phyloP scores from a whole-genome alignment of 2,888 invertebrate genomes.

The Drosophila tripunctata region DNA sequence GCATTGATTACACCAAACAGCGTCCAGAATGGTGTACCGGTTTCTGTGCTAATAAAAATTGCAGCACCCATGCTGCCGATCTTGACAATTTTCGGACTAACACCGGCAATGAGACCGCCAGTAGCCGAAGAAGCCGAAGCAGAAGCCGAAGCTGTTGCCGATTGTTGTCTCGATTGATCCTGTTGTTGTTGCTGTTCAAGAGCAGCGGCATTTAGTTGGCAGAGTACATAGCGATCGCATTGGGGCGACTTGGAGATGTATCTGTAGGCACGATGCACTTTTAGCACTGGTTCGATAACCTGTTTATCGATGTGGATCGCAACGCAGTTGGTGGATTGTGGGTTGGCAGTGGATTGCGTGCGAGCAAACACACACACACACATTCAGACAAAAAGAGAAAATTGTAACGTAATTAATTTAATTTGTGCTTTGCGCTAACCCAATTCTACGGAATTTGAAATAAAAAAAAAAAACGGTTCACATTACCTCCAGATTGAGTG shows the following conservation, averaged over 20 bases:
- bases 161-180: slow-evolving; percentile 81
- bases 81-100: slow-evolving; percentile 90
- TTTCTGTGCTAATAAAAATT: slow-evolving; percentile 90
- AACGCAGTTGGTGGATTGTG: slow-evolving; percentile 26
- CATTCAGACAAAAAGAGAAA: slow-evolving; percentile 61
- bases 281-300: slow-evolving; percentile 92
- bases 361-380: slow-evolving; percentile 38
- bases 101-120: slow-evolving; percentile 86
- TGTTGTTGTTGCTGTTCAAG: slow-evolving; percentile 82
- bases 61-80: slow-evolving; percentile 90
- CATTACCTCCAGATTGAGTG: slow-evolving; percentile 90
- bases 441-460: slow-evolving; percentile 8
- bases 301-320: slow-evolving; percentile 45
- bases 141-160: slow-evolving; percentile 59
- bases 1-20: slow-evolving; percentile 90
- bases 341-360: slow-evolving; percentile 23
- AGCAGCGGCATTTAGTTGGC: slow-evolving; percentile 89
- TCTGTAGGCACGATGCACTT: slow-evolving; percentile 92
- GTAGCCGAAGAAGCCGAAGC: slow-evolving; percentile 70
- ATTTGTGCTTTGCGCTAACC: slow-evolving; percentile 53
- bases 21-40: slow-evolving; percentile 91
- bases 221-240: slow-evolving; percentile 92
- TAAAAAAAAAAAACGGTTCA: not conserved
- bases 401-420: slow-evolving; percentile 68
- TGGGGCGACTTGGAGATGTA: slow-evolving; percentile 89